Evolutionary conservation across 2,797 vertebrate species (phyloP).

Genomic region (Pipistrellus nathusii): DNA sequence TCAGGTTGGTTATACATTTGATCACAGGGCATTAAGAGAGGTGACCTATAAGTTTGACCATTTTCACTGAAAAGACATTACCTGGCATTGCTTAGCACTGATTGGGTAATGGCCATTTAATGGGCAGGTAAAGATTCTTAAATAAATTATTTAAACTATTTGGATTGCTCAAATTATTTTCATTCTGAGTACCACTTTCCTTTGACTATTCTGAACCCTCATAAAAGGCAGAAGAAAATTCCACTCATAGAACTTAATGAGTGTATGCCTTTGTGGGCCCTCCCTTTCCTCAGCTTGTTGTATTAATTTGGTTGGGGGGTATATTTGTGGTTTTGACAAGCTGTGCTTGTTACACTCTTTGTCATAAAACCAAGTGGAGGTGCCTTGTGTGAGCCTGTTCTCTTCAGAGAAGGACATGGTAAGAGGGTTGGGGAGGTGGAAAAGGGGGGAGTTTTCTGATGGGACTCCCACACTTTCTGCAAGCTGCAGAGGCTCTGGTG

Average conservation of each 20-base stretch:
- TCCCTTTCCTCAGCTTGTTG: background rate
- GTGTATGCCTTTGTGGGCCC: too few relatives aligned
- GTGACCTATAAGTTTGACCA: background rate
- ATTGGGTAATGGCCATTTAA: background rate
- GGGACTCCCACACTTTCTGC: background rate
- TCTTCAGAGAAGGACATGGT: background rate
- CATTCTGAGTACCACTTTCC: background rate
- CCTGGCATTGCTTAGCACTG: background rate
- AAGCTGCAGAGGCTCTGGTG: background rate
- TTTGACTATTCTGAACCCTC: slow-evolving; percentile 26
- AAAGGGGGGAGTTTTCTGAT: background rate
- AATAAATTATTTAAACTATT: slow-evolving; percentile 18
- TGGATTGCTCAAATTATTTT: background rate
- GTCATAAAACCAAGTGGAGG: background rate
- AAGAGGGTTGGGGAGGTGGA: background rate
- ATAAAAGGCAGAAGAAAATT: background rate
- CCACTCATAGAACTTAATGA: background rate
- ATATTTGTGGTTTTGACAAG: background rate
- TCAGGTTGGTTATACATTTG: background rate
- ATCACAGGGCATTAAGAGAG: background rate
- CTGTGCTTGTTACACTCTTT: background rate
- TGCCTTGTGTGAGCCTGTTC: background rate
- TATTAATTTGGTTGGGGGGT: background rate
- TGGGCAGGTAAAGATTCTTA: background rate
- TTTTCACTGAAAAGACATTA: background rate